Conservation (phyloP, 2,888 invertebrate genomes). For the Cinara cedri region DNA sequence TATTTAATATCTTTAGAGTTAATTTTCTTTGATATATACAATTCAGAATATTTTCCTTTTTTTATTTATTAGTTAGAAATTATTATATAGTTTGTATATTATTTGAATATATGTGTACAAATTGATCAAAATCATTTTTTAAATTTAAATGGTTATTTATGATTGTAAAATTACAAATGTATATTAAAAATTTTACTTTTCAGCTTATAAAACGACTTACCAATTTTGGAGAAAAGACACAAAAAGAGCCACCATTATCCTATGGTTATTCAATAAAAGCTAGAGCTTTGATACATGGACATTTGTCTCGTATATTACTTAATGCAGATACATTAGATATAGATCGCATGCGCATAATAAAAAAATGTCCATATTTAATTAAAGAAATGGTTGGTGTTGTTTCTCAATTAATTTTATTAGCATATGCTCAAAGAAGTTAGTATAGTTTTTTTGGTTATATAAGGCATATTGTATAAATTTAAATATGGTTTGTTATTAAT, state of each 20-base stretch:
- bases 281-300: constrained; percentile 92
- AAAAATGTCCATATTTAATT: constrained; percentile 91
- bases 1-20: no score
- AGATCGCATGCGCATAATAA: constrained; percentile 82
- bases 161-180: constrained; percentile 6
- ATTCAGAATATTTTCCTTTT: no score
- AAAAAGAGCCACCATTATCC: constrained; percentile 92
- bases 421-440: constrained; percentile 58
- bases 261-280: constrained; percentile 91
- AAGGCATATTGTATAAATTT: neutral
- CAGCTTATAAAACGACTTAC: constrained; percentile 89
- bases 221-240: constrained; percentile 88
- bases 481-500: constrained; percentile 60
- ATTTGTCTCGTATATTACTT: constrained; percentile 82
- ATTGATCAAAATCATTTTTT: no score
- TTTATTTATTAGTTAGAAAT: no score
- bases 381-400: constrained; percentile 97
- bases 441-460: neutral
- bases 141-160: no score
- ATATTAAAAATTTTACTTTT: constrained; percentile 60
- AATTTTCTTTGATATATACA: no score
- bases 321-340: constrained; percentile 80
- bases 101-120: no score
- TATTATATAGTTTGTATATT: no score
- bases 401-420: constrained; percentile 82